phyloP scores from a whole-genome alignment of 2,797 vertebrate genomes.

The Arctocebus calabarensis region DNA sequence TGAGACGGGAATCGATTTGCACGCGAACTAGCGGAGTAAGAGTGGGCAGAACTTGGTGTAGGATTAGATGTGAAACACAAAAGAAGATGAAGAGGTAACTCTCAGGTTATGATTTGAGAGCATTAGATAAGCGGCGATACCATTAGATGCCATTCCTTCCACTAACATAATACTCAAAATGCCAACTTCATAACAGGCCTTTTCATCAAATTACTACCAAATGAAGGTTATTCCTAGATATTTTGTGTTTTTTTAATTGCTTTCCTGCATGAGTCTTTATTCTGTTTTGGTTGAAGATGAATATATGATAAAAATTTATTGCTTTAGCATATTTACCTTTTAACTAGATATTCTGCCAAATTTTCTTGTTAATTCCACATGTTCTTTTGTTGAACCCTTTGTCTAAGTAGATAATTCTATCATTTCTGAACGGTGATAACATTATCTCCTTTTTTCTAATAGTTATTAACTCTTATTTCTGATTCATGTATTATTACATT shows the following conservation, averaged over 20 bases:
- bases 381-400: neutral
- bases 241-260: conserved; percentile 9
- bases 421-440: conserved; percentile 21
- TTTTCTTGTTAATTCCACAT: conserved; percentile 54
- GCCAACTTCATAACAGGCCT: neutral
- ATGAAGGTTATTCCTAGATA: conserved; percentile 2
- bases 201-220: neutral
- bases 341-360: conserved; percentile 42
- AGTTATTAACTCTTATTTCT: neutral
- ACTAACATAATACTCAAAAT: neutral
- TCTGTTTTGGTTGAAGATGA: neutral
- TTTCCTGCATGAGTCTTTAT: conserved; percentile 9
- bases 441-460: conserved; percentile 4
- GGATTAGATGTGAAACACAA: neutral
- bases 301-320: neutral
- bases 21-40: neutral
- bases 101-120: neutral
- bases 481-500: neutral
- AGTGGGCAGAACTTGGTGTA: neutral
- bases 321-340: conserved; percentile 18
- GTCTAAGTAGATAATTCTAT: conserved; percentile 37
- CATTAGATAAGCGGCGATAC: neutral
- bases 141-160: neutral
- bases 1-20: neutral
- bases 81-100: neutral